These are phyloP conservation scores for Gari tellinella DNA, from an alignment of 2,888 invertebrate species.

Conservation along the genomic window DNA sequence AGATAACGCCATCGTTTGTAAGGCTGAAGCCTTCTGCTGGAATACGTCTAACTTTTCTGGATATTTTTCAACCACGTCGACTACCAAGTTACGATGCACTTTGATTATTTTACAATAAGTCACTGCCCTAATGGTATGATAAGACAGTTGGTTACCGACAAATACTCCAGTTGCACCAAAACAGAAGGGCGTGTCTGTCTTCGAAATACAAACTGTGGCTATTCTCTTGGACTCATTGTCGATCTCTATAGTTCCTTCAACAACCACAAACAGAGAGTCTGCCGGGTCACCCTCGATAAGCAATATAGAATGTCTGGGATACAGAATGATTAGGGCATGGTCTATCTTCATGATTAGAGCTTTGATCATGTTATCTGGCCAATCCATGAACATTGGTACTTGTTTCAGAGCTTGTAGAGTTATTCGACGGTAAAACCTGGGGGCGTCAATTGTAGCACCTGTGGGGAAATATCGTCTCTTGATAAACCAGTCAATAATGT, in stretches of 20 bases:
- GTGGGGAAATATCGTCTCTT: slow-evolving; percentile 57
- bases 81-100: slow-evolving; percentile 5
- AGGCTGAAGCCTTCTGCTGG: too few relatives aligned
- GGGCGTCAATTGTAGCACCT: slow-evolving; percentile 41
- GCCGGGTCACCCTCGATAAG: slow-evolving; percentile 52
- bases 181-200: slow-evolving; percentile 12
- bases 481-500: slow-evolving; percentile 62
- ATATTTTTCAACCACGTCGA: slow-evolving; percentile 1
- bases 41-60: neutral
- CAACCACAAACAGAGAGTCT: slow-evolving; percentile 35
- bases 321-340: slow-evolving; percentile 43
- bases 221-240: slow-evolving; percentile 1
- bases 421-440: slow-evolving; percentile 39
- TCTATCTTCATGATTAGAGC: slow-evolving; percentile 50
- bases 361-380: slow-evolving; percentile 52
- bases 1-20: too few relatives aligned
- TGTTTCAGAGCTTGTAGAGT: slow-evolving; percentile 35
- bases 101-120: slow-evolving; percentile 30
- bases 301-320: slow-evolving; percentile 48
- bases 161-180: slow-evolving; percentile 23
- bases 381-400: slow-evolving; percentile 28
- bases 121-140: slow-evolving; percentile 24
- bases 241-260: slow-evolving; percentile 44
- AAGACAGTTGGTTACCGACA: slow-evolving; percentile 2
- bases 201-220: neutral